Conservation (phyloP, 2,888 invertebrate species). For the Patella caerulea region DNA sequence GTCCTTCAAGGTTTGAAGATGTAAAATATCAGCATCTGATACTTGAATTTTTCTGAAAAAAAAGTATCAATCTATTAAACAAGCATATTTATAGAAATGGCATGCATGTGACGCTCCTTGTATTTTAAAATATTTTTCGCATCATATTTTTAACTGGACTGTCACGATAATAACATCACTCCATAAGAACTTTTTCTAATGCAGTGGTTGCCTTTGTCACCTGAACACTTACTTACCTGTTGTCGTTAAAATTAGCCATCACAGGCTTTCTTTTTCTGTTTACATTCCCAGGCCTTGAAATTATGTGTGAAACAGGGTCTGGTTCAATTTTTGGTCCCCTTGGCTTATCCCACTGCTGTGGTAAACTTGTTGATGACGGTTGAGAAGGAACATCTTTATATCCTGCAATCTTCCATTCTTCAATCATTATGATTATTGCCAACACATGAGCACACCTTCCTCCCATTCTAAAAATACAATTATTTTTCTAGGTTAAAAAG, state of each 20-base stretch:
- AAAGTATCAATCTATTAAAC: too few species aligned
- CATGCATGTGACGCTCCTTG: too few species aligned
- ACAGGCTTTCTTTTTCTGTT: not conserved
- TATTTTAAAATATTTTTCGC: too few species aligned
- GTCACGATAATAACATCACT: too few species aligned
- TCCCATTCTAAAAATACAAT: not conserved
- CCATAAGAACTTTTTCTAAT: too few species aligned
- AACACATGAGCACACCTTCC: slow-evolving; percentile 1
- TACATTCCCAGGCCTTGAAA: not conserved
- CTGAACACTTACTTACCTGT: not conserved
- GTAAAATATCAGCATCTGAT: not conserved
- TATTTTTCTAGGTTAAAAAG: not conserved
- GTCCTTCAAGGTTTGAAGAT: not conserved
- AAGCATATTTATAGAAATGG: too few species aligned
- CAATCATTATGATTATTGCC: not conserved
- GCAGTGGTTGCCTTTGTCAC: too few species aligned
- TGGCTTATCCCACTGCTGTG: not conserved
- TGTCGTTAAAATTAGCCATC: not conserved
- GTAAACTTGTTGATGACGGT: not conserved
- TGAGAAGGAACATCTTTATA: not conserved
- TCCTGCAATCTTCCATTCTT: not conserved
- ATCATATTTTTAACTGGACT: too few species aligned
- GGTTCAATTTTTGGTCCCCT: not conserved
- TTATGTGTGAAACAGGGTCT: not conserved
- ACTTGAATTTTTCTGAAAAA: not conserved